Conservation (phyloP, 2,113 vertebrate species). For the Aix galericulata region DNA sequence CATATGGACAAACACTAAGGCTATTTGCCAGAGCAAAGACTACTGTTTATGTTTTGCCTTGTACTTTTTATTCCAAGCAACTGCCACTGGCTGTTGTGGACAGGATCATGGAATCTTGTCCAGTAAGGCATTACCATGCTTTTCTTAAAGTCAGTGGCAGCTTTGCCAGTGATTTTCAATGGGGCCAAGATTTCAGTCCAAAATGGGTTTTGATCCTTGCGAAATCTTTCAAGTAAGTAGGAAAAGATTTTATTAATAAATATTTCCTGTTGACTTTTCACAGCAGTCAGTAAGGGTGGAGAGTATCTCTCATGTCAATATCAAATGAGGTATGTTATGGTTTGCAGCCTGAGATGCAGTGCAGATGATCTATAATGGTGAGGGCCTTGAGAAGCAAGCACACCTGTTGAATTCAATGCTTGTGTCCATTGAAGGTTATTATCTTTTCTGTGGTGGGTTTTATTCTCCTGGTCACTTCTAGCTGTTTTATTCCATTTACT, state of each 20-base stretch:
- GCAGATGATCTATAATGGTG: accelerated
- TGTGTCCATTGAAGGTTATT: not conserved
- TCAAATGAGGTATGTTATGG: not conserved
- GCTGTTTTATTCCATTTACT: not conserved
- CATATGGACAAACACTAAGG: not conserved
- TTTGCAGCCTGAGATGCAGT: not conserved
- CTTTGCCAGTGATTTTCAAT: not conserved
- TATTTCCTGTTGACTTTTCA: not conserved
- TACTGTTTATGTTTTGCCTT: not conserved
- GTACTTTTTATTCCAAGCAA: not conserved
- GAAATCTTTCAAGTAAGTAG: not conserved
- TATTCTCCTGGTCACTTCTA: not conserved
- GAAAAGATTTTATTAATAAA: not conserved
- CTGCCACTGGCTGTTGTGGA: accelerated
- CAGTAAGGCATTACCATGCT: not conserved
- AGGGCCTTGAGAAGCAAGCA: not conserved
- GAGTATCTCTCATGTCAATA: not conserved
- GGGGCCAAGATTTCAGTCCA: not conserved
- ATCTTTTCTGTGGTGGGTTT: not conserved
- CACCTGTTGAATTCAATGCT: not conserved
- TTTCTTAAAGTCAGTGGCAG: not conserved
- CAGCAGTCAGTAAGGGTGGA: not conserved
- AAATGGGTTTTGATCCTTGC: not conserved
- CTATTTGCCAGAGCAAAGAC: not conserved
- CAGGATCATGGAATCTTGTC: not conserved